These are phyloP conservation scores for Nezara viridula DNA, from an alignment of 2,888 invertebrate species.

Conservation along the genomic window DNA sequence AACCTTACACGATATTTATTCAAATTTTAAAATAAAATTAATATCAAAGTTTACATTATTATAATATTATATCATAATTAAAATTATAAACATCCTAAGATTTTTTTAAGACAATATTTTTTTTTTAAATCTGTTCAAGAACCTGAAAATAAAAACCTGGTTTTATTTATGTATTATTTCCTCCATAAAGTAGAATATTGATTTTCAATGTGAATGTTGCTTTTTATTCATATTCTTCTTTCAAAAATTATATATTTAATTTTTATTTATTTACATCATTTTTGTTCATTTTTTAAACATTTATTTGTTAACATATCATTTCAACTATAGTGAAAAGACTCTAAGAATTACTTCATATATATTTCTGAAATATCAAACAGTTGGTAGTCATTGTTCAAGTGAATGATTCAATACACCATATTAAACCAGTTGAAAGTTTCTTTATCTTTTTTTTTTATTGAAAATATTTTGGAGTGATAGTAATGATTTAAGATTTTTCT, in stretches of 20 bases:
- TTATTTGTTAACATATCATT: background rate
- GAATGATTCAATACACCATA: background rate
- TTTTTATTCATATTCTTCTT: background rate
- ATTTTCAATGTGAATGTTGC: background rate
- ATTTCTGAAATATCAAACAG: background rate
- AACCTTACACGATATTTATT: too few relatives aligned
- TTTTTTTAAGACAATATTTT: too few relatives aligned
- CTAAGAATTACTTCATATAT: background rate
- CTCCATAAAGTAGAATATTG: background rate
- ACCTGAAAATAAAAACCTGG: too few relatives aligned
- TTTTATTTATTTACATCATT: background rate
- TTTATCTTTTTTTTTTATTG: background rate
- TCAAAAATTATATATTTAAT: background rate
- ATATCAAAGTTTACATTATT: too few relatives aligned
- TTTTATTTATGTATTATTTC: too few relatives aligned
- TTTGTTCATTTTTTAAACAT: background rate
- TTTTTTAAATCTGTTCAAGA: too few relatives aligned
- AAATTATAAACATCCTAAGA: too few relatives aligned
- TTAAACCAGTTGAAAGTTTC: background rate
- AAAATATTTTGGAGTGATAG: background rate
- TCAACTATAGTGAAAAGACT: background rate
- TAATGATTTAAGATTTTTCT: background rate
- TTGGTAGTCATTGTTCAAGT: background rate
- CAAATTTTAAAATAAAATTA: too few relatives aligned
- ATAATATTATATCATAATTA: too few relatives aligned